These are phyloP conservation scores for Lasioglossum zephyrum DNA, from an alignment of 2,888 invertebrate genomes.

Conservation along the genomic window DNA sequence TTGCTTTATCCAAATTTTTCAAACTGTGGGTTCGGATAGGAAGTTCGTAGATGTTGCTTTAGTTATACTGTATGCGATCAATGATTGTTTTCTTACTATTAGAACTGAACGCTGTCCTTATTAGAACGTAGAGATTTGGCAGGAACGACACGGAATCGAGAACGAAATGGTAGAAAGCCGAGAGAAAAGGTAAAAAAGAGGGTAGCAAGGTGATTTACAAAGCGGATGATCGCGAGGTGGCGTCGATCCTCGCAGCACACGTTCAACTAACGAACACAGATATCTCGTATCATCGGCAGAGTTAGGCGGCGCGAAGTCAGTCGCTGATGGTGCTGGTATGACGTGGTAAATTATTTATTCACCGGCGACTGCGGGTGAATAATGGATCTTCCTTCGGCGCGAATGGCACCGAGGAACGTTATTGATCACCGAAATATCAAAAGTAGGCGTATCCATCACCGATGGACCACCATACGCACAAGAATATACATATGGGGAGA, in stretches of 20 bases:
- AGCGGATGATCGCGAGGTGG: neutral
- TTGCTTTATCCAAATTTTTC: no score
- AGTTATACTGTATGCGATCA: no score
- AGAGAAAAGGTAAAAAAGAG: neutral
- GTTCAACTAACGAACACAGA: slow-evolving; percentile 46
- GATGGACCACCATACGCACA: slow-evolving; percentile 69
- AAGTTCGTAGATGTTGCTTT: no score
- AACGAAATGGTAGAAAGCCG: neutral
- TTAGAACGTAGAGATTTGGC: neutral
- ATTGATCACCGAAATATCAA: slow-evolving; percentile 82
- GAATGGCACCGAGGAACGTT: slow-evolving; percentile 75
- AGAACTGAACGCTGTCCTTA: neutral
- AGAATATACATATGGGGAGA: neutral
- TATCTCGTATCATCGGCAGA: slow-evolving; percentile 51
- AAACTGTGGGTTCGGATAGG: no score
- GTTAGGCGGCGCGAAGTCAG: slow-evolving; percentile 67
- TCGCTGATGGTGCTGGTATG: slow-evolving; percentile 76
- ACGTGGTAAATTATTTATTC: slow-evolving; percentile 82
- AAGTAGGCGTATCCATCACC: slow-evolving; percentile 81
- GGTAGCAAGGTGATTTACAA: slow-evolving; percentile 13
- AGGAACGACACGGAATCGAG: neutral
- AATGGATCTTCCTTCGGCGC: slow-evolving; percentile 76
- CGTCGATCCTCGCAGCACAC: neutral
- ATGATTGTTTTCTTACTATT: no score
- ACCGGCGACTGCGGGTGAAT: slow-evolving; percentile 79